Evolutionary conservation across 2,113 vertebrate genomes (phyloP), one percentile per base, ranked within the genome.

Genomic region (Rhea americana): DNA sequence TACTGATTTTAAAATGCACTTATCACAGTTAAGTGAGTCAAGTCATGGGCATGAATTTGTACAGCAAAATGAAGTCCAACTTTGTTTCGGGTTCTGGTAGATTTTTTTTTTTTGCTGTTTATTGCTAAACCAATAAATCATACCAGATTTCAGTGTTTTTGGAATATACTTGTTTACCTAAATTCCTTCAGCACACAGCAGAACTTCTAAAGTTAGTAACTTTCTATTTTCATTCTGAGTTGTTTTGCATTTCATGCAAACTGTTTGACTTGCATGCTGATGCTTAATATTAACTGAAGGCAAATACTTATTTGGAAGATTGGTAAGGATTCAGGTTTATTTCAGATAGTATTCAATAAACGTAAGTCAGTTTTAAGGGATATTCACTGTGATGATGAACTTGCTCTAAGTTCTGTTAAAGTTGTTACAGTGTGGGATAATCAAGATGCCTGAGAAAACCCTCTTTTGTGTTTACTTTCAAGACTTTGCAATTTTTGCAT

Each of bases 261-360:
- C 43, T 43, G 10, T 37, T 76, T 76, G 58, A 85, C 50, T 59
- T 71, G 76, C 70, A 70, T 76, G 71, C 77, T 78, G 63, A 71
- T 91, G 65, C 56, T 78, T 80, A 89, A 22, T 58, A 70, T 80
- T 81, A 85, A 76, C 86, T 76, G n/a, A 70, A 85, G 63, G 81
- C 81, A 89, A 45, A 56, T 43, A 45, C 55, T 45, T 71, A 50
- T 71, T 77, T 93, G 87, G 71, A 89, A 82, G 86, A 58, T 82
- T 81, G 75, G 43, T 70, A 53, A 85, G n/a, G 72, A 85, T 76
- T 81, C 70, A 20, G 53, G 63, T 50, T 66, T 81, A 65, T 59
- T 85, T 81, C 81, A 81, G 63, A 65, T 63, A 50, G 35, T 51
- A 76, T 81, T 85, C 75, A 85, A 76, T 76, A 61, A 85, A 53